phyloP scores from a whole-genome alignment of 2,888 invertebrate species.

The Dasysyrphus albostriatus region DNA sequence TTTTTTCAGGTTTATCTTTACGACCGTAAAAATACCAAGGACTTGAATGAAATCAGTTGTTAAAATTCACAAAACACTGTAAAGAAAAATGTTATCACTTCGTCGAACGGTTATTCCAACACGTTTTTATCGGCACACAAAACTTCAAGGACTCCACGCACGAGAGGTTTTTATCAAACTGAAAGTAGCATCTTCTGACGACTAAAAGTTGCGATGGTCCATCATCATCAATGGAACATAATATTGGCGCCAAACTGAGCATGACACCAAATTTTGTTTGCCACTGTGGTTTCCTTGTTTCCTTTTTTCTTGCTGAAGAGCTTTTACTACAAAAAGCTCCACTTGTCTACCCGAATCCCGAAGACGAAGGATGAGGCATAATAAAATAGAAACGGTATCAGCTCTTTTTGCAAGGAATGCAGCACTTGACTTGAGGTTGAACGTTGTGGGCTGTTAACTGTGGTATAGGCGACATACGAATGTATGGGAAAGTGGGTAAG shows the following conservation, averaged over 20 bases:
- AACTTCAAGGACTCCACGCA: slow-evolving; percentile 51
- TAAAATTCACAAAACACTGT: neutral
- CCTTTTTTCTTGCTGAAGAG: slow-evolving; percentile 23
- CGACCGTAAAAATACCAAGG: neutral
- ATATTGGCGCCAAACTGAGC: slow-evolving; percentile 74
- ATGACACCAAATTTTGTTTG: slow-evolving; percentile 61
- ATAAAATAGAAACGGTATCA: slow-evolving; percentile 33
- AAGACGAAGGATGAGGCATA: neutral
- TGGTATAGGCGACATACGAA: neutral
- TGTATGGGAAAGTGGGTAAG: neutral
- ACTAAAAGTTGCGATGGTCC: slow-evolving; percentile 20
- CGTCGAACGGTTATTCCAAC: neutral
- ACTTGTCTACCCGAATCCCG: neutral
- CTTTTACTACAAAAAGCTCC: slow-evolving; percentile 74
- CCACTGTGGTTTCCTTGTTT: slow-evolving; percentile 50
- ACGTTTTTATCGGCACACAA: slow-evolving; percentile 12
- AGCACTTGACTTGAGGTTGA: slow-evolving; percentile 37
- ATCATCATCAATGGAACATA: slow-evolving; percentile 60
- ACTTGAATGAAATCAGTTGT: slow-evolving; percentile 36
- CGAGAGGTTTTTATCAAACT: slow-evolving; percentile 71
- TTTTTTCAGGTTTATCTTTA: neutral
- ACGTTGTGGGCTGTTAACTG: neutral
- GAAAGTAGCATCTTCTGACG: slow-evolving; percentile 40
- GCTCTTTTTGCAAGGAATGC: slow-evolving; percentile 19
- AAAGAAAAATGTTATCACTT: slow-evolving; percentile 14